These are phyloP conservation scores for Sinodicranocentrus sp. DNA, from an alignment of 2,888 invertebrate species.

Conservation along the genomic window DNA sequence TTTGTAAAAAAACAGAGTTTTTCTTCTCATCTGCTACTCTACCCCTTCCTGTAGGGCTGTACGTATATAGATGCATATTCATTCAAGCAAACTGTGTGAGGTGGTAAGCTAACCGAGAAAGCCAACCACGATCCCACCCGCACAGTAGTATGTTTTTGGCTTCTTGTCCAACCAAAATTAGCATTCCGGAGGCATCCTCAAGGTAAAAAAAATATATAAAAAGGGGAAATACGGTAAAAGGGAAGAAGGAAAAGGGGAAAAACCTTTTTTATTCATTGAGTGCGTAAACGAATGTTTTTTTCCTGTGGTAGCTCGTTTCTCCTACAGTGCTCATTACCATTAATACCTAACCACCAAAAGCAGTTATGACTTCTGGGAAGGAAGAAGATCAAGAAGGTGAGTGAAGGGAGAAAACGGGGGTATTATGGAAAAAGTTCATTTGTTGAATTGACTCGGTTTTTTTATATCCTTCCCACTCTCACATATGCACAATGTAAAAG, in stretches of 20 bases:
- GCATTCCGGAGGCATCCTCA: constrained; percentile 52
- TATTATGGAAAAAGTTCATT: constrained; percentile 54
- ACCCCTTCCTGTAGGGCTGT: too few species aligned
- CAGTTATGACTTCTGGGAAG: constrained; percentile 18
- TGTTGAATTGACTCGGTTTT: constrained; percentile 23
- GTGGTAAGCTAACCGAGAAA: constrained; percentile 3
- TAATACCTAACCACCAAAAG: constrained; percentile 44
- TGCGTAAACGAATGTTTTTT: not conserved
- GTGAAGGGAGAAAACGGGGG: constrained; percentile 33
- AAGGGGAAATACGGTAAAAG: constrained; percentile 35
- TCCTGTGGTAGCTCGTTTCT: constrained; percentile 7
- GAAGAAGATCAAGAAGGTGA: constrained; percentile 12
- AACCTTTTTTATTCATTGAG: not conserved
- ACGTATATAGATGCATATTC: too few species aligned
- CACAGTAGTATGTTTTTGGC: not conserved
- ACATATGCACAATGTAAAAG: too few species aligned
- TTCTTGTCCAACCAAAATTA: constrained; percentile 51
- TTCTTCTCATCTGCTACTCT: too few species aligned
- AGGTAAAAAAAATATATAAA: constrained; percentile 20
- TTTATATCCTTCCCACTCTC: too few species aligned
- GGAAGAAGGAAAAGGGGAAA: not conserved
- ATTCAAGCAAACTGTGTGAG: too few species aligned
- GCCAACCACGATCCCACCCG: constrained; percentile 1
- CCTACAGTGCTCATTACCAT: constrained; percentile 57
- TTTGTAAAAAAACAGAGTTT: too few species aligned